phyloP scores from a whole-genome alignment of 2,113 vertebrate genomes.

The Odocoileus hemionus region DNA sequence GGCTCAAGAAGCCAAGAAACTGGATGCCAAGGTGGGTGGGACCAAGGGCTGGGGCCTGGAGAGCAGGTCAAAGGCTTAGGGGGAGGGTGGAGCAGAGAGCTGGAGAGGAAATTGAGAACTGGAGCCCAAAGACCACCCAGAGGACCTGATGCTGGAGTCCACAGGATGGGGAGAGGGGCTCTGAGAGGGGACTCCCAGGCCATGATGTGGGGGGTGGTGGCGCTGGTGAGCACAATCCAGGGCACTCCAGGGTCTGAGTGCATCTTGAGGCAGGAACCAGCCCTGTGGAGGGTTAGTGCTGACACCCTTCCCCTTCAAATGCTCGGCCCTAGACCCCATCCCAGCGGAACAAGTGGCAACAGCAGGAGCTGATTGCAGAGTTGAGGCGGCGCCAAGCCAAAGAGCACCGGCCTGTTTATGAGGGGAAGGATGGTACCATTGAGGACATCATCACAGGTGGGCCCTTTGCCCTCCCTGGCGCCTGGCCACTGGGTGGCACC shows the following conservation, averaged over 20 bases:
- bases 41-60: neutral
- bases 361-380: conserved; percentile 95
- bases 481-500: neutral
- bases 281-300: neutral
- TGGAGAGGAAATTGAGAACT: neutral
- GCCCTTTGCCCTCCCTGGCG: neutral
- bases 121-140: neutral
- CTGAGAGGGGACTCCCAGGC: neutral
- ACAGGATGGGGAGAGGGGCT: neutral
- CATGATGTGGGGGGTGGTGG: too few species aligned
- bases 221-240: neutral
- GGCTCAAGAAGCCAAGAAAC: conserved; percentile 96
- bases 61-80: neutral
- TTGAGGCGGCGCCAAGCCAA: conserved; percentile 92
- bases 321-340: conserved; percentile 78
- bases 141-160: neutral
- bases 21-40: conserved; percentile 90
- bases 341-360: conserved; percentile 91
- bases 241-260: neutral
- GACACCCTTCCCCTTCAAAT: neutral
- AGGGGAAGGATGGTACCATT: conserved; percentile 97
- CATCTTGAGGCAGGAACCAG: neutral
- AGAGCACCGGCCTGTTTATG: conserved; percentile 95
- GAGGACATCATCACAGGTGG: conserved; percentile 98
- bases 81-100: neutral